Evolutionary conservation across 2,797 vertebrate species (phyloP).

Genomic region (Mionectes olivaceus): DNA sequence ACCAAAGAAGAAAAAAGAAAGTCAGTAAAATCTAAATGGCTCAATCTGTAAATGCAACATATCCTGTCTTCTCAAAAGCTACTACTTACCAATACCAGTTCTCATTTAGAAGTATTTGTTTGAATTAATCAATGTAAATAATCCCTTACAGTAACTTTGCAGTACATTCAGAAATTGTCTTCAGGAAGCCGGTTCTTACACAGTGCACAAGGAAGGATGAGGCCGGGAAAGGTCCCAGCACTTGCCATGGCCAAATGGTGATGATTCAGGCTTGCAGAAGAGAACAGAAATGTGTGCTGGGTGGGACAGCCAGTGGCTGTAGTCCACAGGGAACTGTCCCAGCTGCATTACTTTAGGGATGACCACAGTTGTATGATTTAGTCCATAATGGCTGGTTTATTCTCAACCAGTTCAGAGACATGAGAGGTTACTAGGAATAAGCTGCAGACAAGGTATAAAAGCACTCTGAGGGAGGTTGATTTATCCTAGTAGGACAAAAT

Average conservation of each 20-base stretch:
- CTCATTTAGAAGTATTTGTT: neutral
- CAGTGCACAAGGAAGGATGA: neutral
- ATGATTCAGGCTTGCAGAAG: fast-evolving
- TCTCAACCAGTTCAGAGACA: neutral
- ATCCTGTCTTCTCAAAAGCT: neutral
- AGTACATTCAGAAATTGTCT: neutral
- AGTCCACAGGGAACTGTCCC: neutral
- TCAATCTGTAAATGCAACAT: neutral
- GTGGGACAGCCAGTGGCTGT: neutral
- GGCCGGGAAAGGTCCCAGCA: neutral
- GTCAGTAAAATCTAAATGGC: neutral
- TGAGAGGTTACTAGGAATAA: neutral
- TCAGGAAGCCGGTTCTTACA: neutral
- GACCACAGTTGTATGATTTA: neutral
- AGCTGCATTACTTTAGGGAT: neutral
- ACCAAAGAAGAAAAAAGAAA: neutral
- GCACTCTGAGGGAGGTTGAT: neutral
- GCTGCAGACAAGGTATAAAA: neutral
- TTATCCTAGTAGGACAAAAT: neutral
- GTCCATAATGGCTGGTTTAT: neutral
- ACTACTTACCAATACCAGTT: neutral
- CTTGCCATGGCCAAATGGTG: neutral
- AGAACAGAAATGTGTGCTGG: neutral
- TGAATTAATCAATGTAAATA: neutral
- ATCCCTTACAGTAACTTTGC: neutral